Conservation (phyloP, 2,888 invertebrate genomes). For the Napeogenes sylphis region DNA sequence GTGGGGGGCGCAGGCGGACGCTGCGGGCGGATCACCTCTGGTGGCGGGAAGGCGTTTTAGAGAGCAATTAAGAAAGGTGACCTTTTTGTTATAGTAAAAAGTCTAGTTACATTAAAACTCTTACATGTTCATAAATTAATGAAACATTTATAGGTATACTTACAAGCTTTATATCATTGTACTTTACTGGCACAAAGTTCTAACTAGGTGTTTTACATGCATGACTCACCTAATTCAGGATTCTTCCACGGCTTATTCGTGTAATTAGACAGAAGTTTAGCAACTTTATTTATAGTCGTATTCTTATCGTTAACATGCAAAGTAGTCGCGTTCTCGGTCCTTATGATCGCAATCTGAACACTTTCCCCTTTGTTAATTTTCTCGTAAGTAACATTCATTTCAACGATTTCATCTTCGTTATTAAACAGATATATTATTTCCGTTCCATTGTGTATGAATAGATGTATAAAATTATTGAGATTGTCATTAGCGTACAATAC, state of each 20-base stretch:
- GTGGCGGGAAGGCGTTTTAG: not conserved
- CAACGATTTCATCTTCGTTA: constrained; percentile 86
- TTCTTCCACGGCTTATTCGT: constrained; percentile 92
- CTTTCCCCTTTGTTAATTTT: constrained; percentile 89
- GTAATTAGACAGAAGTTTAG: constrained; percentile 84
- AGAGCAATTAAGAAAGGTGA: not conserved
- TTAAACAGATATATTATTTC: constrained; percentile 92
- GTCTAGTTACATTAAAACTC: no score
- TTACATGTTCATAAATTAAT: no score
- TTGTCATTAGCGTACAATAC: constrained; percentile 95
- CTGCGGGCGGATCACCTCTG: constrained; percentile 91
- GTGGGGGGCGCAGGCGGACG: constrained; percentile 93
- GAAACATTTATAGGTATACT: not conserved
- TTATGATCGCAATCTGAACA: constrained; percentile 91
- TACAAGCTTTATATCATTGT: not conserved
- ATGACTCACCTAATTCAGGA: constrained; percentile 82
- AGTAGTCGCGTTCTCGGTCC: constrained; percentile 83
- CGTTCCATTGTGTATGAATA: constrained; percentile 88
- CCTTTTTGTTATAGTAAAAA: not conserved
- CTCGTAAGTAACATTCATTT: constrained; percentile 85
- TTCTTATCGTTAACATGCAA: constrained; percentile 90
- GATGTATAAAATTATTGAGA: constrained; percentile 93
- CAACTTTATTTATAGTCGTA: constrained; percentile 82
- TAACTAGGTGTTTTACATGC: constrained; percentile 13
- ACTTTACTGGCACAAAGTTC: not conserved